Evolutionary conservation across 2,888 invertebrate genomes (phyloP).

Genomic region (Brenthis daphne): DNA sequence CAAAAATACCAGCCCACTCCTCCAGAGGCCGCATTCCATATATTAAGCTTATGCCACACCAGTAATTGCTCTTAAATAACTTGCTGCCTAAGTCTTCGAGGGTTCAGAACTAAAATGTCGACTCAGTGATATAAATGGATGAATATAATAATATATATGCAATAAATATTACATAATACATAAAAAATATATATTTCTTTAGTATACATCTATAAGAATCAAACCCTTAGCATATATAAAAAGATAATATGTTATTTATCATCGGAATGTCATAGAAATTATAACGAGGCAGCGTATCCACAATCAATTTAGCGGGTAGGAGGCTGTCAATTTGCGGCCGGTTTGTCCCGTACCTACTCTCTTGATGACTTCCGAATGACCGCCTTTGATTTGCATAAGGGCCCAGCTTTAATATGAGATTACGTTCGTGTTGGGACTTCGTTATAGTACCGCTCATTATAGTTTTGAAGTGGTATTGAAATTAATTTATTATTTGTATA

Average conservation of each 20-base stretch:
- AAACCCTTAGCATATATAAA: slow-evolving; percentile 19
- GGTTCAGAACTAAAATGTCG: no score
- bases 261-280: slow-evolving; percentile 44
- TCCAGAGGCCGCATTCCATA: no score
- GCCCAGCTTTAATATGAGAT: slow-evolving; percentile 75
- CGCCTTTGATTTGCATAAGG: slow-evolving; percentile 79
- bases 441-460: slow-evolving; percentile 68
- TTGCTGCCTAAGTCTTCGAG: no score
- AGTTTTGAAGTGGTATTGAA: slow-evolving; percentile 52
- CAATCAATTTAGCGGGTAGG: slow-evolving; percentile 70
- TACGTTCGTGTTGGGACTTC: slow-evolving; percentile 71
- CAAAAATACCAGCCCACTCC: no score
- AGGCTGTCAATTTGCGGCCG: slow-evolving; percentile 68
- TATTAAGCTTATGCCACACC: no score
- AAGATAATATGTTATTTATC: slow-evolving; percentile 42
- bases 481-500: slow-evolving; percentile 1
- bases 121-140: no score
- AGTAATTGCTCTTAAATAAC: no score
- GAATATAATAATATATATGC: no score
- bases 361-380: slow-evolving; percentile 79
- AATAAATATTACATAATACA: no score
- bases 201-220: neutral
- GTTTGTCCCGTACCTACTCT: slow-evolving; percentile 39
- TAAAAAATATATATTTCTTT: no score
- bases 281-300: slow-evolving; percentile 56